Evolutionary conservation across 2,797 vertebrate species (phyloP).

Genomic region (Mormyrus proboscirostris): DNA sequence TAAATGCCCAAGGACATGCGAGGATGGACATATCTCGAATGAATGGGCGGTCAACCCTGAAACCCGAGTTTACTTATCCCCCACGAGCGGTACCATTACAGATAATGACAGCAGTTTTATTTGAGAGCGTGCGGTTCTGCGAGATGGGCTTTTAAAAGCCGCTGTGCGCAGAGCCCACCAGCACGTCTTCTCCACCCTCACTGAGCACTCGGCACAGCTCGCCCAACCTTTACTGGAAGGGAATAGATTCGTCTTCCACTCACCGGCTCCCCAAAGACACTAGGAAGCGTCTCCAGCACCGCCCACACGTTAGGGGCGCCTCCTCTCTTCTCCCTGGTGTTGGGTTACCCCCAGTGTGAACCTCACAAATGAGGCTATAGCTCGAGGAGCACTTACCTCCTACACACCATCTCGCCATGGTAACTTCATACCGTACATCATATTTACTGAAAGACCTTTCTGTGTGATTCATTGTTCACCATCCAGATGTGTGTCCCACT

Average conservation of each 20-base stretch:
- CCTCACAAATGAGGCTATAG: not conserved
- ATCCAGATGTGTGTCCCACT: not conserved
- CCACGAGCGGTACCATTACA: not conserved
- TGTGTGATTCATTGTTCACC: not conserved
- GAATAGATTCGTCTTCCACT: not conserved
- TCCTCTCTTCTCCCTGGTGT: not conserved
- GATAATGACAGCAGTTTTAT: conserved; percentile 15
- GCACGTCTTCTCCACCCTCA: not conserved
- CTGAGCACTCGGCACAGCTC: not conserved
- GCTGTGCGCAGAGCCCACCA: not conserved
- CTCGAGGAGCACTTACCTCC: not conserved
- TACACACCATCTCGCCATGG: not conserved
- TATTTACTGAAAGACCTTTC: not conserved
- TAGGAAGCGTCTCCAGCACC: not conserved
- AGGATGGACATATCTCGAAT: not conserved
- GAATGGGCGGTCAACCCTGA: not conserved
- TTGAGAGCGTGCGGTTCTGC: not conserved
- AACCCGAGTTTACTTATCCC: not conserved
- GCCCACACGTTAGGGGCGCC: not conserved
- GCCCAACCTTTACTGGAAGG: not conserved
- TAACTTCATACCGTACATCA: not conserved
- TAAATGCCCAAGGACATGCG: not conserved
- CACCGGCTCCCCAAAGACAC: not conserved
- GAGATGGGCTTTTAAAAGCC: conserved; percentile 11
- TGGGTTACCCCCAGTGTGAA: not conserved